Conservation (phyloP, 2,113 vertebrate species). For the Nyctibius bracteatus region DNA sequence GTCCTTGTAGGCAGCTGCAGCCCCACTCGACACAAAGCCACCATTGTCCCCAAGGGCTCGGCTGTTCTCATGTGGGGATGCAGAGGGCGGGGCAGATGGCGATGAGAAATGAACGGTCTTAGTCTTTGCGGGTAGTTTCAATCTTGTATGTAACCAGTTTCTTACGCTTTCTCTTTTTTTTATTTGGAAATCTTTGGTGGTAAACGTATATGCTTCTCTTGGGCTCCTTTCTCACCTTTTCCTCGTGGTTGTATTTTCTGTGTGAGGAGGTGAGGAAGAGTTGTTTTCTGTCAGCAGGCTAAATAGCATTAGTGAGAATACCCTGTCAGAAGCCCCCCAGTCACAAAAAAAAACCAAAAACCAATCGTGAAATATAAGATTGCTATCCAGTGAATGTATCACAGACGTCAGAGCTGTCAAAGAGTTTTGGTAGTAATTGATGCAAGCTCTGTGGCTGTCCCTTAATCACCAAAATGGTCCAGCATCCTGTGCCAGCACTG, state of each 20-base stretch:
- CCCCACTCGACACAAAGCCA: slow-evolving; percentile 13
- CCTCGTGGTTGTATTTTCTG: background rate
- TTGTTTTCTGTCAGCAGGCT: background rate
- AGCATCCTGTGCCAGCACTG: background rate
- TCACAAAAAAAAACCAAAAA: background rate
- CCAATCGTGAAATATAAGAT: background rate
- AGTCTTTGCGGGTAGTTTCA: background rate
- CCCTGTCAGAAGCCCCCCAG: background rate
- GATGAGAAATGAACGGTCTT: slow-evolving; percentile 23
- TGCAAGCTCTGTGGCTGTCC: background rate
- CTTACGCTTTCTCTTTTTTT: background rate
- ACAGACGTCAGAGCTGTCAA: background rate
- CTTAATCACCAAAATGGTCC: background rate
- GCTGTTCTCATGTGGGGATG: background rate
- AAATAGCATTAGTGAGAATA: background rate
- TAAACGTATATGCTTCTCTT: background rate
- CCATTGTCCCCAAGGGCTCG: slow-evolving; percentile 19
- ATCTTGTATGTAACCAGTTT: background rate
- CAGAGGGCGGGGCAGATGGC: background rate
- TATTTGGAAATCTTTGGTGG: background rate
- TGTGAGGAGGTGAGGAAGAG: background rate
- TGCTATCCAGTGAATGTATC: background rate
- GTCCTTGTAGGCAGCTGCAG: background rate
- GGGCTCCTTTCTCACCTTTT: background rate
- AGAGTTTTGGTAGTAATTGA: background rate